Evolutionary conservation across 2,888 invertebrate genomes (phyloP).

Genomic region (Drosophila phalerata): DNA sequence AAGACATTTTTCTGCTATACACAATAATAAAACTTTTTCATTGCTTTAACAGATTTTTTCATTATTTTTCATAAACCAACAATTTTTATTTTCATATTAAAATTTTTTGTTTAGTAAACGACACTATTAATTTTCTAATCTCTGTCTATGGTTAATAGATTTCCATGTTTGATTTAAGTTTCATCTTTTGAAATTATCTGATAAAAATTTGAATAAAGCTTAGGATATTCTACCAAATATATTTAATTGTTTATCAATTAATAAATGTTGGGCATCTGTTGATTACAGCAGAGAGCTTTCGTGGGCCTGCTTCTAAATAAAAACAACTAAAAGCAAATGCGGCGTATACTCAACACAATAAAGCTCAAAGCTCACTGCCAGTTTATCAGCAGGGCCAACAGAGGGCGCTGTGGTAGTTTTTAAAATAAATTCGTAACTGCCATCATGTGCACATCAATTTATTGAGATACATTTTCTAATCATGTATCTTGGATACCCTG

Average conservation of each 20-base stretch:
- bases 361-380: background rate
- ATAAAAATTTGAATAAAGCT: background rate
- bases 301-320: background rate
- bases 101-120: too few species aligned
- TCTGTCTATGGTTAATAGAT: background rate
- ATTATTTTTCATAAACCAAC: too few species aligned
- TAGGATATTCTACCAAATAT: background rate
- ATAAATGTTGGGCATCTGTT: background rate
- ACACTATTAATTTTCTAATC: too few species aligned
- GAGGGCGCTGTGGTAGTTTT: conserved; percentile 13
- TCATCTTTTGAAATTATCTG: background rate
- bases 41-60: too few species aligned
- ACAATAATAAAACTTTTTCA: too few species aligned
- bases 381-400: background rate
- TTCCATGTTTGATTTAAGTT: background rate
- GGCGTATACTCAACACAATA: background rate
- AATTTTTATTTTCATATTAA: too few species aligned
- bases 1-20: too few species aligned
- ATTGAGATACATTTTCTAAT: too few species aligned
- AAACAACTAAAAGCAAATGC: background rate
- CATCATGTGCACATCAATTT: background rate
- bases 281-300: background rate
- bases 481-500: too few species aligned
- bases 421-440: background rate
- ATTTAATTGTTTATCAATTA: background rate